phyloP scores from a whole-genome alignment of 2,888 invertebrate genomes.

The Parnassius orleans region DNA sequence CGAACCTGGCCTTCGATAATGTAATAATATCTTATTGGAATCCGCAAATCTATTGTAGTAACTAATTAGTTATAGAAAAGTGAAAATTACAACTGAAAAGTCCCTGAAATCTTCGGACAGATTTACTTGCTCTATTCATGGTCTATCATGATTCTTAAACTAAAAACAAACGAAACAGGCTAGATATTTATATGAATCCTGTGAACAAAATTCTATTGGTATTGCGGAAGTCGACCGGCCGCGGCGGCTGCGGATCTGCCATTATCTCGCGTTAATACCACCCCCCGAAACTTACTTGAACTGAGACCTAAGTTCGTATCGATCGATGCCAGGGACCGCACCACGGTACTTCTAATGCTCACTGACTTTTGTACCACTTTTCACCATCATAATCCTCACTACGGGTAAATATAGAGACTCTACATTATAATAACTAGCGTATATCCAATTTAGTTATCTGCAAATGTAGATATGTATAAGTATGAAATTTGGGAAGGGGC shows the following conservation, averaged over 20 bases:
- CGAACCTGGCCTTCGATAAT: too few relatives aligned
- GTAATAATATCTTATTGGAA: too few relatives aligned
- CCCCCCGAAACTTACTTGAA: slow-evolving; percentile 37
- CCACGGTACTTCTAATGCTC: slow-evolving; percentile 45
- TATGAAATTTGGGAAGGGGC: slow-evolving; percentile 46
- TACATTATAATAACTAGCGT: not conserved
- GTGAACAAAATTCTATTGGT: slow-evolving; percentile 10
- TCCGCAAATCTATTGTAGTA: too few relatives aligned
- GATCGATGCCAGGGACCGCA: slow-evolving; percentile 66
- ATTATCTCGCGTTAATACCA: slow-evolving; percentile 37
- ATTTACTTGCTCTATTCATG: not conserved
- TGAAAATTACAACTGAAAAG: not conserved
- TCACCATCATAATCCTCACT: not conserved
- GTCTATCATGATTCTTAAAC: too few relatives aligned
- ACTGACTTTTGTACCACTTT: slow-evolving; percentile 16
- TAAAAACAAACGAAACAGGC: too few relatives aligned
- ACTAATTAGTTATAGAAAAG: too few relatives aligned
- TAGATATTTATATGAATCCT: not conserved
- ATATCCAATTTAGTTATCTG: slow-evolving; percentile 4
- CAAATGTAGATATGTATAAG: slow-evolving; percentile 33
- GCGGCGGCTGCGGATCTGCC: slow-evolving; percentile 23
- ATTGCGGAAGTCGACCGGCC: slow-evolving; percentile 23
- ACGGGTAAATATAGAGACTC: not conserved
- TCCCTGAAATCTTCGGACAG: not conserved
- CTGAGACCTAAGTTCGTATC: slow-evolving; percentile 68